Base-by-base conservation (phyloP, 2,888 invertebrate genomes). In the Meghimatium bilineatum region DNA sequence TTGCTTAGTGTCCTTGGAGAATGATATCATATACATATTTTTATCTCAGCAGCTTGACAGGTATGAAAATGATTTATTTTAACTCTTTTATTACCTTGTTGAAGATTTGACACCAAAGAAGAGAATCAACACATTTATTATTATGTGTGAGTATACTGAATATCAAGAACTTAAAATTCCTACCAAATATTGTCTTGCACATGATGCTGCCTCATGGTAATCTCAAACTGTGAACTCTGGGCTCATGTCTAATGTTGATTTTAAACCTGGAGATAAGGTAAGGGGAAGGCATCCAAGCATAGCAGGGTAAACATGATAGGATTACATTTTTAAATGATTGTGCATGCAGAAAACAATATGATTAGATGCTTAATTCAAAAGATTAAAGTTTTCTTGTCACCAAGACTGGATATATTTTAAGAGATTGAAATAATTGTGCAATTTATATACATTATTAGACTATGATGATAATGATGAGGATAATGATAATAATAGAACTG, bases 191-290 rank as follows among this genome's bases (percentile, higher is more conserved):
- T 29, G 3, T 67, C 67, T 44, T 20, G 34, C 34, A 36, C 8
- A 44, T 44, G n/a, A 14, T 36, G 52, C 26, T n/a, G 49, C n/a
- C 78, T 12, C 44, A 78, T 1, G 60, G 8, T 74, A 49, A 17
- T 52, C 83, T 23, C 32, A 32, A 49, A n/a, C 44, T 79, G 72
- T 72, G 72, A 32, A 63, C 63, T 44, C 66, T 71, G 32, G 77
- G 63, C 23, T 83, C 77, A 60, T 52, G 34, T 80, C 63, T 74
- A 66, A 52, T n/a, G 72, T 34, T 75, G 75, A 49, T 74, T 44
- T 38, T 67, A 44, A 38, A 56, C 76, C 80, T 80, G 80, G 26
- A 67, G 56, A 38, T 69, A 67, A 75, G 80, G 80, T 49, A 36
- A 56, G 69, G 81, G 72, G 29, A 72, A 49, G 72, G 72, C 32